Percentiles rank a stretch among this genome's conserved stretches.
phyloP scores from a whole-genome alignment of 2,888 invertebrate species.

The Catocala sponsa region DNA sequence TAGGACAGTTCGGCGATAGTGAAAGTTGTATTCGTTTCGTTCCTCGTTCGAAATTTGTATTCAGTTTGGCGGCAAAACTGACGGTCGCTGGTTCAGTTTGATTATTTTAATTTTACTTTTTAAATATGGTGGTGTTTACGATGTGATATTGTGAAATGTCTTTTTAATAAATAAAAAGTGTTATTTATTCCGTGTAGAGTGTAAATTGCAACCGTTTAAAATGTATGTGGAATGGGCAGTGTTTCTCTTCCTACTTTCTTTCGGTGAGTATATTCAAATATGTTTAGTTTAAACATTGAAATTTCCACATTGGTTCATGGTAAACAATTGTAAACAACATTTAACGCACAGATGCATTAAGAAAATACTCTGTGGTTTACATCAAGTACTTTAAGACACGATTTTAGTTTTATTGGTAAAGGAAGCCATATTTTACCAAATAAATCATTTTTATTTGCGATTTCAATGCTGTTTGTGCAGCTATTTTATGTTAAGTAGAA shows the following conservation, averaged over 20 bases:
- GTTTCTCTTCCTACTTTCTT: slow-evolving; percentile 59
- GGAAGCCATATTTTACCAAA: no score
- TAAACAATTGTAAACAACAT: no score
- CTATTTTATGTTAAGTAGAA: no score
- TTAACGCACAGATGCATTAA: no score
- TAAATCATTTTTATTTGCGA: no score
- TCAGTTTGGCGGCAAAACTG: slow-evolving; percentile 81
- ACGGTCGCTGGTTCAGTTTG: slow-evolving; percentile 39
- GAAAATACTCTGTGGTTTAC: no score
- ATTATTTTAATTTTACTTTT: slow-evolving; percentile 26
- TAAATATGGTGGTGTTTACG: slow-evolving; percentile 20
- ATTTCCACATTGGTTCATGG: neutral
- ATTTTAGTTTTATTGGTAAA: no score
- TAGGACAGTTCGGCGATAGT: slow-evolving; percentile 61
- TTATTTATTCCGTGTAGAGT: slow-evolving; percentile 24
- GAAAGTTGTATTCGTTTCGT: slow-evolving; percentile 53
- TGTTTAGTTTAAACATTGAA: slow-evolving; percentile 14
- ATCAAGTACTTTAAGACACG: no score
- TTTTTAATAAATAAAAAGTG: slow-evolving; percentile 19
- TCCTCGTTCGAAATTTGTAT: slow-evolving; percentile 50
- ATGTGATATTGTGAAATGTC: slow-evolving; percentile 18
- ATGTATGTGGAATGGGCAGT: slow-evolving; percentile 50
- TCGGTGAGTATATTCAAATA: slow-evolving; percentile 58
- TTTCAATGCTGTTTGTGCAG: no score
- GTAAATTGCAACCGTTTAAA: slow-evolving; percentile 33